Percentiles rank a stretch among this genome's conserved stretches.
These are phyloP conservation scores for Manduca sexta DNA, from an alignment of 1,140 invertebrate genomes.

Conservation along the genomic window DNA sequence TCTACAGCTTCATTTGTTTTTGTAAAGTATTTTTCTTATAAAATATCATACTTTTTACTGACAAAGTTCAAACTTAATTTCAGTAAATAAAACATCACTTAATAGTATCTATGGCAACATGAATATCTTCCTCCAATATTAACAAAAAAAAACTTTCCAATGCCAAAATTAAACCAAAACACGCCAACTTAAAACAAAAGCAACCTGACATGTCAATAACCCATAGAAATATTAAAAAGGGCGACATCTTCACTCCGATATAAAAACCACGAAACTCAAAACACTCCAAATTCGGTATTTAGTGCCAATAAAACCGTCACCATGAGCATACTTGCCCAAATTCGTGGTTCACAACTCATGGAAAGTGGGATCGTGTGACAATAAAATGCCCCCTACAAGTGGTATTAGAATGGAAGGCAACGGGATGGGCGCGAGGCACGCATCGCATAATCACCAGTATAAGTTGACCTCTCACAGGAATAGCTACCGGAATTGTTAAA, in stretches of 20 bases:
- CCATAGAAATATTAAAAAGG: too few relatives aligned
- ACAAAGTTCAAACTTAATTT: too few relatives aligned
- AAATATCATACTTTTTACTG: too few relatives aligned
- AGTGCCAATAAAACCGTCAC: constrained; percentile 61
- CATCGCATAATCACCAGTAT: constrained; percentile 32
- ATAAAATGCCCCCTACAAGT: constrained; percentile 64
- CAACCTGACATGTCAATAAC: too few relatives aligned
- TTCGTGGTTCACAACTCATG: constrained; percentile 51
- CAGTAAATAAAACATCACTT: too few relatives aligned
- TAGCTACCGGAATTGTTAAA: not conserved
- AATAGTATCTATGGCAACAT: too few relatives aligned
- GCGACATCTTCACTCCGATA: not conserved
- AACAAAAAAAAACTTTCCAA: too few relatives aligned
- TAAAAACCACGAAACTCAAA: constrained; percentile 44
- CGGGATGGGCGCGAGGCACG: constrained; percentile 53
- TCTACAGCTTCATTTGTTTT: too few relatives aligned
- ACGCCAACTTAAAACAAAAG: too few relatives aligned
- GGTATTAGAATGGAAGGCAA: constrained; percentile 51
- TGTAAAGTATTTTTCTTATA: too few relatives aligned
- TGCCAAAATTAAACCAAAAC: too few relatives aligned
- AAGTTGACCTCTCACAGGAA: constrained; percentile 19
- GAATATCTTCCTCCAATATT: too few relatives aligned
- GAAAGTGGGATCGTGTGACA: constrained; percentile 55
- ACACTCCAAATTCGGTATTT: constrained; percentile 54
- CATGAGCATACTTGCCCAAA: constrained; percentile 52